These are phyloP conservation scores for Poeciliopsis turneri DNA, from an alignment of 2,797 vertebrate species.

Conservation along the genomic window DNA sequence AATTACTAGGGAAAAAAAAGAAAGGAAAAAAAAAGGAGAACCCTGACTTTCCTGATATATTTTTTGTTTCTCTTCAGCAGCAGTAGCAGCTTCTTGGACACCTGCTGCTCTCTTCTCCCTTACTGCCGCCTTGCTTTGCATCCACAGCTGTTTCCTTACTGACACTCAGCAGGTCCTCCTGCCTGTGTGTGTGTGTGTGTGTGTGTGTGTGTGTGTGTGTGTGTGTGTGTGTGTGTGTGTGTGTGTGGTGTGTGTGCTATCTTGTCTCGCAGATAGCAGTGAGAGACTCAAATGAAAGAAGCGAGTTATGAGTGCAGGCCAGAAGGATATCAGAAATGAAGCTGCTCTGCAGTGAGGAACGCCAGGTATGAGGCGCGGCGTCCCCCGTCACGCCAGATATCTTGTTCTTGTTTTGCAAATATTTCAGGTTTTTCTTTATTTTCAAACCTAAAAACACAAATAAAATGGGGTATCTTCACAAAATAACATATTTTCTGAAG, in stretches of 20 bases:
- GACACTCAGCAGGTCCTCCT: conserved; percentile 51
- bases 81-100: conserved; percentile 51
- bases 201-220: conserved; percentile 8
- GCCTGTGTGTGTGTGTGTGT: background rate
- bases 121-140: conserved; percentile 40
- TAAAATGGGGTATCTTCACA: no score
- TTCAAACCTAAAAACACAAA: no score
- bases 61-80: conserved; percentile 18
- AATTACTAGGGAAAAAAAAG: background rate
- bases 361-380: conserved; percentile 68
- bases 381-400: conserved; percentile 5
- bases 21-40: background rate
- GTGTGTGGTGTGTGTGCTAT: conserved; percentile 27
- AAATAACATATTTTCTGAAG: no score
- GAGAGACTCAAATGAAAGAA: conserved; percentile 62
- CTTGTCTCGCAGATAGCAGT: conserved; percentile 59
- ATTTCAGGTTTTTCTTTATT: no score
- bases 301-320: conserved; percentile 67
- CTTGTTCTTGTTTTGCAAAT: no score
- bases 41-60: background rate
- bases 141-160: conserved; percentile 62
- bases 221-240: conserved; percentile 7
- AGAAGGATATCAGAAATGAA: conserved; percentile 78
- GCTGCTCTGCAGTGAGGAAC: conserved; percentile 62
- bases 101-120: conserved; percentile 64